phyloP scores from a whole-genome alignment of 2,113 vertebrate species.

The Phaetusa simplex region DNA sequence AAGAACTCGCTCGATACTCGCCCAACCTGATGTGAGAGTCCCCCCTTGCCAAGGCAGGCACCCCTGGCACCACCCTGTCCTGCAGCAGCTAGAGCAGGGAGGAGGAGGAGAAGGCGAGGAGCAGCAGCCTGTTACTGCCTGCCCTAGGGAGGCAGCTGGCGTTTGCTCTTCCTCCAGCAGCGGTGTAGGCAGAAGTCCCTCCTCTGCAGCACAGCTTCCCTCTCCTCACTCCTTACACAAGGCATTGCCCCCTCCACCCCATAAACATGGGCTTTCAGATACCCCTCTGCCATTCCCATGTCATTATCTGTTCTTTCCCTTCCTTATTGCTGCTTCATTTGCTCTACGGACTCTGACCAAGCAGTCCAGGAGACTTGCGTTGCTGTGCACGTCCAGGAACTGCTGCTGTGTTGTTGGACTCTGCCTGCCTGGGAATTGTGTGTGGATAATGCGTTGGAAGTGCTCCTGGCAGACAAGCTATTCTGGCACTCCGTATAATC shows the following conservation, averaged over 20 bases:
- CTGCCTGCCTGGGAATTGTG: neutral
- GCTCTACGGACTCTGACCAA: neutral
- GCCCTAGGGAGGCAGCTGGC: neutral
- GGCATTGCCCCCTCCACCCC: neutral
- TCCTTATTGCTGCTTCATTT: neutral
- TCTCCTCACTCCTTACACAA: neutral
- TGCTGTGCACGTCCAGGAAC: neutral
- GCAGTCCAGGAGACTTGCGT: neutral
- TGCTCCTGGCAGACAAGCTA: neutral
- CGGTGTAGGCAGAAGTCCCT: neutral
- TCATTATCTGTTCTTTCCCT: neutral
- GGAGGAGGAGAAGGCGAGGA: neutral
- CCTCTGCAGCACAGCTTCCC: neutral
- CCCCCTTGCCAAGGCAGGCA: slow-evolving; percentile 26
- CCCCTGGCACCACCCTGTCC: slow-evolving; percentile 24
- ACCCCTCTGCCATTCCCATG: neutral
- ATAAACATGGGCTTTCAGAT: neutral
- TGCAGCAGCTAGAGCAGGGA: neutral
- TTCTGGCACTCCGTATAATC: neutral
- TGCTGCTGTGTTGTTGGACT: neutral
- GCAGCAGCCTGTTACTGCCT: slow-evolving; percentile 25
- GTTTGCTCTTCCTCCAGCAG: neutral
- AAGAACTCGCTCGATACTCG: neutral
- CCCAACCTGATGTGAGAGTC: slow-evolving; percentile 28
- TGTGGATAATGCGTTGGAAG: neutral